Evolutionary conservation across 2,797 vertebrate species (phyloP).

Genomic region (Pantherophis vulpinus): DNA sequence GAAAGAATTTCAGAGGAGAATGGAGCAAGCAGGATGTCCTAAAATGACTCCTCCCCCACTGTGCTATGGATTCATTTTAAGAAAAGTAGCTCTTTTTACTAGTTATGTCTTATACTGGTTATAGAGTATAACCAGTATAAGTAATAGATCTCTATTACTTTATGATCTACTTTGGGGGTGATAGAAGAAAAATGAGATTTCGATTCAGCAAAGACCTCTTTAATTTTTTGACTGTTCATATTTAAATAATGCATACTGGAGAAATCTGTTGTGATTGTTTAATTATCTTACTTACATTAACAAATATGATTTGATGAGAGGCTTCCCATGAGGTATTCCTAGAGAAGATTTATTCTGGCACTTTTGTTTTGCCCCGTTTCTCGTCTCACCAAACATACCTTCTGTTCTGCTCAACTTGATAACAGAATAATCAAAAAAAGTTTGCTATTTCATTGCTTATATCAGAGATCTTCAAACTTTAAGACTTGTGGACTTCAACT

Average conservation of each 20-base stretch:
- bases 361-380: neutral
- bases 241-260: neutral
- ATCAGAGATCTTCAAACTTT: neutral
- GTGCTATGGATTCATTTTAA: neutral
- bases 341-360: neutral
- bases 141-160: no score
- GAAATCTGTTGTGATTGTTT: neutral
- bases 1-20: slow-evolving; percentile 28
- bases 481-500: no score
- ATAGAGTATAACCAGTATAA: neutral
- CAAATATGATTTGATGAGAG: neutral
- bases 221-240: neutral
- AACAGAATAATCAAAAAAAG: neutral
- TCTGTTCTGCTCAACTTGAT: neutral
- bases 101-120: neutral
- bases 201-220: neutral
- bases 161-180: neutral
- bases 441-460: neutral
- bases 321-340: neutral
- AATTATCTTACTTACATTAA: neutral
- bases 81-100: neutral
- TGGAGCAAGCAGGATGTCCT: neutral
- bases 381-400: neutral
- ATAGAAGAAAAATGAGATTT: neutral
- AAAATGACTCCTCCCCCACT: slow-evolving; percentile 23